phyloP scores from a whole-genome alignment of 2,797 vertebrate species.

The Rhinoraja longicauda region DNA sequence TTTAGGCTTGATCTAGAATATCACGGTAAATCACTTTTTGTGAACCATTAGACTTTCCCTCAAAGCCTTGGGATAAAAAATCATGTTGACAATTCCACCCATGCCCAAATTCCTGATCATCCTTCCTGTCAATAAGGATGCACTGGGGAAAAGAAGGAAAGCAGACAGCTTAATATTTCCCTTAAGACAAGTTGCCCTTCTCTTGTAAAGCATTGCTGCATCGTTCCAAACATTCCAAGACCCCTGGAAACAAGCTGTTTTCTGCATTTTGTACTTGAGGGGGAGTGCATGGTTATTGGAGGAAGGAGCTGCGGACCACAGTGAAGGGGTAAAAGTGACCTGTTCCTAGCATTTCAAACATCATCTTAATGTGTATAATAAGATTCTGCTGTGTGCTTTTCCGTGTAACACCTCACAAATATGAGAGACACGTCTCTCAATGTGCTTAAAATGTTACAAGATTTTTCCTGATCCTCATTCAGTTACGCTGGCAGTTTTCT shows the following conservation, averaged over 20 bases:
- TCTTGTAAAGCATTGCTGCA: neutral
- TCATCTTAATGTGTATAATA: neutral
- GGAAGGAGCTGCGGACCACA: neutral
- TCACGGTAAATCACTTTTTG: neutral
- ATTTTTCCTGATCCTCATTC: neutral
- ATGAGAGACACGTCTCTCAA: neutral
- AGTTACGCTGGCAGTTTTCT: slow-evolving; percentile 1
- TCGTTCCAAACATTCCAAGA: neutral
- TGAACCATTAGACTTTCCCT: neutral
- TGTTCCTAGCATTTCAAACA: neutral
- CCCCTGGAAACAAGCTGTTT: neutral
- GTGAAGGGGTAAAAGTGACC: neutral
- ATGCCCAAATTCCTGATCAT: neutral
- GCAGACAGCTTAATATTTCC: neutral
- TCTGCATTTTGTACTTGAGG: neutral
- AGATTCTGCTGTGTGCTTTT: neutral
- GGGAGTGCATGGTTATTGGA: neutral
- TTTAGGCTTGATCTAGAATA: neutral
- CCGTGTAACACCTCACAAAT: neutral
- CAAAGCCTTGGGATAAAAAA: neutral
- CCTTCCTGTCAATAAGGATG: neutral
- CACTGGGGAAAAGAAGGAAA: neutral
- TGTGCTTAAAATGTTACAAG: neutral
- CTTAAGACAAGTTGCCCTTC: neutral
- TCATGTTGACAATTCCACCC: neutral